phyloP scores from a whole-genome alignment of 2,888 invertebrate genomes.

The Apamea anceps region DNA sequence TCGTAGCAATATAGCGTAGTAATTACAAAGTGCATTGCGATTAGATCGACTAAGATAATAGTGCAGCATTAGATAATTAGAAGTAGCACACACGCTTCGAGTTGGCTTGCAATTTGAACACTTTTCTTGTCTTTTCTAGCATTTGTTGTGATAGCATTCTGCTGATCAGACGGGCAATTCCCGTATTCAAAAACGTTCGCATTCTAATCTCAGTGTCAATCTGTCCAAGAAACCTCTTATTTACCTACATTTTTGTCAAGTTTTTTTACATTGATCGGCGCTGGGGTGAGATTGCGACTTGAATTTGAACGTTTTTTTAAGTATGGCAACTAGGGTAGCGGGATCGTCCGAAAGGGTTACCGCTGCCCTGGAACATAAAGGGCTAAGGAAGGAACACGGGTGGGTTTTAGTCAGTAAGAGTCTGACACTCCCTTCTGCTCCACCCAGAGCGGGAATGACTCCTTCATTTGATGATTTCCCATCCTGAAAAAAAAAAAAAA shows the following conservation, averaged over 20 bases:
- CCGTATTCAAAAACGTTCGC: too few relatives aligned
- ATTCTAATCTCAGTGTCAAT: neutral
- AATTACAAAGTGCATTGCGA: constrained; percentile 1
- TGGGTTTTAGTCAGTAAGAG: too few relatives aligned
- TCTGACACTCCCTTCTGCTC: too few relatives aligned
- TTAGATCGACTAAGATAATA: constrained; percentile 13
- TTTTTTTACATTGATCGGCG: neutral
- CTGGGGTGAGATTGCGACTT: neutral
- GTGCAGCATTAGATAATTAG: constrained; percentile 21
- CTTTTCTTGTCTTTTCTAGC: constrained; percentile 7
- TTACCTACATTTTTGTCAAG: neutral
- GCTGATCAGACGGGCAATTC: neutral
- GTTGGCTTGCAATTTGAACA: constrained; percentile 2
- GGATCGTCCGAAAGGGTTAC: too few relatives aligned
- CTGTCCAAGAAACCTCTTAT: neutral
- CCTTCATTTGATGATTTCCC: too few relatives aligned
- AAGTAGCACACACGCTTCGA: neutral
- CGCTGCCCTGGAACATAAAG: too few relatives aligned
- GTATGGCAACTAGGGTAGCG: neutral
- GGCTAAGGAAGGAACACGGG: too few relatives aligned
- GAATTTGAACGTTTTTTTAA: neutral
- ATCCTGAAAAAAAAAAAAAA: too few relatives aligned
- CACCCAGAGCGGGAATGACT: too few relatives aligned
- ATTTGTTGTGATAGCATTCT: neutral
- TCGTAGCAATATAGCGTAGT: neutral